Evolutionary conservation across 2,888 invertebrate genomes (phyloP).

Genomic region (Leptinotarsa peninsularis): DNA sequence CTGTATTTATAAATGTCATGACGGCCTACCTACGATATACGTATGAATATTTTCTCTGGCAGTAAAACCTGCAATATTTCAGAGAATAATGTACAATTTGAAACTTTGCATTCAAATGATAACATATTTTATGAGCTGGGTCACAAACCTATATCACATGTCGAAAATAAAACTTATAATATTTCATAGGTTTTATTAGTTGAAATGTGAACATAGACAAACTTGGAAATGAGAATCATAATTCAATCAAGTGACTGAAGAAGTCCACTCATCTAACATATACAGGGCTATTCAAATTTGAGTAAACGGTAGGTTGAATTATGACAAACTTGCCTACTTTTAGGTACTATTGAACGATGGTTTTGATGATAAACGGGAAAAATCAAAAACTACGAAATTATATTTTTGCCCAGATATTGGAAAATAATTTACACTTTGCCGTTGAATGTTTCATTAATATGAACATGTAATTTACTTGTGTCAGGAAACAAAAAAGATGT

Average conservation of each 20-base stretch:
- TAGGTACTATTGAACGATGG: too few species aligned
- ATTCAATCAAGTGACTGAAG: neutral
- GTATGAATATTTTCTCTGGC: constrained; percentile 24
- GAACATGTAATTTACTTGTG: too few species aligned
- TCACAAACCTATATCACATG: neutral
- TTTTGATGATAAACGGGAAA: too few species aligned
- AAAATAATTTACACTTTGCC: too few species aligned
- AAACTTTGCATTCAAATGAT: constrained; percentile 23
- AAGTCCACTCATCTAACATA: neutral
- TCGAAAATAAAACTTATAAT: neutral
- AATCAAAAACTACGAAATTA: too few species aligned
- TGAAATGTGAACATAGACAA: neutral
- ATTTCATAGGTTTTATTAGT: neutral
- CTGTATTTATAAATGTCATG: constrained; percentile 57
- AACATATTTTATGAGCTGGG: neutral
- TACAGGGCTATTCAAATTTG: neutral
- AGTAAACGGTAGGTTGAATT: too few species aligned
- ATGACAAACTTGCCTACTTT: too few species aligned
- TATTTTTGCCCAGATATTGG: too few species aligned
- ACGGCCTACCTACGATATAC: constrained; percentile 42
- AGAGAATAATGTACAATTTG: constrained; percentile 21
- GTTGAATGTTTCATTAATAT: too few species aligned
- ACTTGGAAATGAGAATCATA: neutral
- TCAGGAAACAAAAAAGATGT: too few species aligned
- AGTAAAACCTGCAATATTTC: constrained; percentile 24